A percentile compares a stretch with the other conserved stretches of the same genome.
Conservation (phyloP, 2,113 vertebrate species). For the Tympanuchus pallidicinctus region DNA sequence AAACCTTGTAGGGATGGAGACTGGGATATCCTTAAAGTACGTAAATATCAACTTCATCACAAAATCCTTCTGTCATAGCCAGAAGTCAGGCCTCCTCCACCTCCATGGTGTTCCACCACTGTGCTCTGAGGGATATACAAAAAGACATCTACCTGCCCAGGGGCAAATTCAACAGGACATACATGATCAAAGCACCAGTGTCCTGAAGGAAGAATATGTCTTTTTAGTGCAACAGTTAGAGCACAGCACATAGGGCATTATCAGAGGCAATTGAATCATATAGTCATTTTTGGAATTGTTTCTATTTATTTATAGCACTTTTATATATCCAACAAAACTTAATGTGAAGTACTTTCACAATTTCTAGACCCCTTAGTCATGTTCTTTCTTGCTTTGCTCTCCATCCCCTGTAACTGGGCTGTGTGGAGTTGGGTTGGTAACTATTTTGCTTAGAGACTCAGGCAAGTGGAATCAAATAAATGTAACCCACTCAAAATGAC, state of each 20-base stretch:
- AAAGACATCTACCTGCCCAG: not conserved
- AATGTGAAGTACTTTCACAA: not conserved
- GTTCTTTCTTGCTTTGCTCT: not conserved
- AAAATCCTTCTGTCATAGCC: not conserved
- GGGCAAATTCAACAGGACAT: not conserved
- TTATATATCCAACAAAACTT: not conserved
- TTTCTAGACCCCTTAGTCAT: not conserved
- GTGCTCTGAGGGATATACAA: not conserved
- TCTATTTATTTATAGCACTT: not conserved
- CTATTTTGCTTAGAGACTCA: not conserved
- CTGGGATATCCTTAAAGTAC: not conserved
- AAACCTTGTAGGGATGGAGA: not conserved
- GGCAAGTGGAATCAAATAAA: not conserved
- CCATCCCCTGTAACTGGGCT: not conserved
- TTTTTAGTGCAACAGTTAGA: not conserved
- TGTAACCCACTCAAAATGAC: not conserved
- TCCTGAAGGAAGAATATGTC: fast-evolving
- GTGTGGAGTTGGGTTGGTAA: not conserved
- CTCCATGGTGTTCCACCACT: not conserved
- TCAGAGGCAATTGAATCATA: not conserved
- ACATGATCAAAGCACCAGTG: not conserved
- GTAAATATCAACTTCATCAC: not conserved
- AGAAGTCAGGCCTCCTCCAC: not conserved
- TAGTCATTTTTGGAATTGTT: fast-evolving
- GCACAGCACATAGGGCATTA: not conserved